Evolutionary conservation across 2,113 vertebrate species (phyloP), one percentile per base, ranked within the genome.

Genomic region (Paradoxurus hermaphroditus): DNA sequence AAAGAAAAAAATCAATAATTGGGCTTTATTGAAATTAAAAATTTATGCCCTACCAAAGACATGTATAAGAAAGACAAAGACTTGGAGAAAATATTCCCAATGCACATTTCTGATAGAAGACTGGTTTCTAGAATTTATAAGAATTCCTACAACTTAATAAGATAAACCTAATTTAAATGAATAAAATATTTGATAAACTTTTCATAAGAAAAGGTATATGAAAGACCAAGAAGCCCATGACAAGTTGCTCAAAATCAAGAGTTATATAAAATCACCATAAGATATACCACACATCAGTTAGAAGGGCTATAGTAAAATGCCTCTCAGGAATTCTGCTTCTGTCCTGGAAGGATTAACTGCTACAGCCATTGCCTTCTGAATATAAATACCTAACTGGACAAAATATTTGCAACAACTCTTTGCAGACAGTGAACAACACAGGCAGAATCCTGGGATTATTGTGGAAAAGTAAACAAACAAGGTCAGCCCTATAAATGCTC

Each of bases 351-450:
- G 68, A 90, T 79, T 79, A 79, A 75, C 62, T 94, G 21, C 31
- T 92, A 10, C 13, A 70, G 51, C 1, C 41, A 73, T 23, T 90
- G 46, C 18, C 6, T 79, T 97, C 79, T 75, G 39, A n/a, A 12
- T 73, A 16, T 89, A 65, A 85, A 78, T n/a, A 93, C 39, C 83
- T 91, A 77, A 83, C 39, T 29, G 65, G 36, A 78, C 46, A 79
- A 97, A 94, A 83, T 90, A 83, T 82, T 89, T 82, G 29, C 46
- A 93, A 51, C 83, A 90, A 95, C 25, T 62, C 14, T 73, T 96
- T 86, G n/a, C 88, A 94, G 92, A 89, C 90, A 92, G 15, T 87
- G 68, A 90, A 68, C 25, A 67, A 81, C 25, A 95, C 44, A 39
- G 70, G 29, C 27, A 92, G 93, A 92, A 46, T 46, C n/a, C 56